A percentile compares a stretch with the other conserved stretches of the same genome.
Evolutionary conservation across 2,797 vertebrate genomes (phyloP).

Genomic region (Pantherophis vulpinus): DNA sequence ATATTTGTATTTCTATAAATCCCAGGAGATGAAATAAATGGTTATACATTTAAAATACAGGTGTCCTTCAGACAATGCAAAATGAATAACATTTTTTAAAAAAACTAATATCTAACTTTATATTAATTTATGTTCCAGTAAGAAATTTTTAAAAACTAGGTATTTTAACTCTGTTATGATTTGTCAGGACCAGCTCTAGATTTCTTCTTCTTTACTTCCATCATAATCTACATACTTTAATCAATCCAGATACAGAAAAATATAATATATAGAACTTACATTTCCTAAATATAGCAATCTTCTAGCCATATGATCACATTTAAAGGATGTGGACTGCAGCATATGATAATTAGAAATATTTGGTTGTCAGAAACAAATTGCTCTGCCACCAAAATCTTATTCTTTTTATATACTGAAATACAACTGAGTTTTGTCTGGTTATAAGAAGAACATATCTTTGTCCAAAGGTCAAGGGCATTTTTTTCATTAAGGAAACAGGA

Average conservation of each 20-base stretch:
- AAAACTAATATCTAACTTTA: not conserved
- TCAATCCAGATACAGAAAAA: not conserved
- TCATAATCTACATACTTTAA: not conserved
- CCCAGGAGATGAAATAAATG: not conserved
- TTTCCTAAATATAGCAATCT: not conserved
- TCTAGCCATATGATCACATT: not conserved
- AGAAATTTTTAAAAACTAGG: not conserved
- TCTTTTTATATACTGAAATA: not conserved
- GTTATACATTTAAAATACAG: not conserved
- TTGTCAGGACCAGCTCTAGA: not conserved
- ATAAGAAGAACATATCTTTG: conserved; percentile 41
- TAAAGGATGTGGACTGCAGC: not conserved
- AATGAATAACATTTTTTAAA: not conserved
- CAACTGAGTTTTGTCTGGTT: conserved; percentile 21
- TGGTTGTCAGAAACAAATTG: not conserved
- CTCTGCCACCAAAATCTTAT: not conserved
- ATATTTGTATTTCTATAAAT: not conserved
- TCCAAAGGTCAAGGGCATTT: conserved; percentile 29
- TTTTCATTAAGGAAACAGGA: conserved; percentile 19
- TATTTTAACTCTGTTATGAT: not conserved
- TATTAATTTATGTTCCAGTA: not conserved
- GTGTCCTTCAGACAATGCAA: not conserved
- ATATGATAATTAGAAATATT: not conserved
- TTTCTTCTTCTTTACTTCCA: not conserved
- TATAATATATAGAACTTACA: not conserved